These are phyloP conservation scores for Ceramica pisi DNA, from an alignment of 2,888 invertebrate species.

Conservation along the genomic window DNA sequence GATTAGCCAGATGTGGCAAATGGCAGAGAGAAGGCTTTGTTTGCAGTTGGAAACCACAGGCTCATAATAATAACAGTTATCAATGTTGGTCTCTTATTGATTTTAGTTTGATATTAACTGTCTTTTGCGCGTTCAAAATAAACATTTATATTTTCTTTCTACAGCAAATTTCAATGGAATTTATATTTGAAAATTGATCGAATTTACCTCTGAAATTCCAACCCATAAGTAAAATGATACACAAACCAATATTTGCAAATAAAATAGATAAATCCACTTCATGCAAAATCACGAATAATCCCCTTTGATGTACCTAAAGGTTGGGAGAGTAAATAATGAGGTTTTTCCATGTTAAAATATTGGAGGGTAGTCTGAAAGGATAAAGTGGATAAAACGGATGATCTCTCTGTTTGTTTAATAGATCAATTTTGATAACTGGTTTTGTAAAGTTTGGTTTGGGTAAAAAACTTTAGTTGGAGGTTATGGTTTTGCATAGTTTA, in stretches of 20 bases:
- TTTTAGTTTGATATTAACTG: too few relatives aligned
- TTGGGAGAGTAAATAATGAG: conserved; percentile 50
- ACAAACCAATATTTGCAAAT: conserved; percentile 41
- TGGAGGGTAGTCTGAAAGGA: conserved; percentile 23
- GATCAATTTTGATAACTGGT: conserved; percentile 51
- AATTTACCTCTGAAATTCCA: conserved; percentile 16
- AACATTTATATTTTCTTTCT: neutral
- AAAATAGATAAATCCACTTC: conserved; percentile 42
- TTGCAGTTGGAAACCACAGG: too few relatives aligned
- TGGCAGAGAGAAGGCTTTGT: too few relatives aligned
- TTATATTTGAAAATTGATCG: neutral
- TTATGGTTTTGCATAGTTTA: conserved; percentile 11
- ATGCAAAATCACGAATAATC: conserved; percentile 54
- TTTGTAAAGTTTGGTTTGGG: conserved; percentile 34
- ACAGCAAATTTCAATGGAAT: neutral
- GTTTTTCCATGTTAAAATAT: conserved; percentile 59
- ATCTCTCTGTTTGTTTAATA: conserved; percentile 46
- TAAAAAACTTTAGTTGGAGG: conserved; percentile 11
- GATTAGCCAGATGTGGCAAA: too few relatives aligned
- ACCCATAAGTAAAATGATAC: conserved; percentile 37
- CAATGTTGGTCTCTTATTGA: too few relatives aligned
- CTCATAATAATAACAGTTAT: too few relatives aligned
- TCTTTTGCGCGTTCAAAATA: too few relatives aligned
- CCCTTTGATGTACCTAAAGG: conserved; percentile 49
- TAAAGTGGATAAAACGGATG: conserved; percentile 28